phyloP scores from a whole-genome alignment of 1,140 invertebrate species.

The Pomacea maculata region DNA sequence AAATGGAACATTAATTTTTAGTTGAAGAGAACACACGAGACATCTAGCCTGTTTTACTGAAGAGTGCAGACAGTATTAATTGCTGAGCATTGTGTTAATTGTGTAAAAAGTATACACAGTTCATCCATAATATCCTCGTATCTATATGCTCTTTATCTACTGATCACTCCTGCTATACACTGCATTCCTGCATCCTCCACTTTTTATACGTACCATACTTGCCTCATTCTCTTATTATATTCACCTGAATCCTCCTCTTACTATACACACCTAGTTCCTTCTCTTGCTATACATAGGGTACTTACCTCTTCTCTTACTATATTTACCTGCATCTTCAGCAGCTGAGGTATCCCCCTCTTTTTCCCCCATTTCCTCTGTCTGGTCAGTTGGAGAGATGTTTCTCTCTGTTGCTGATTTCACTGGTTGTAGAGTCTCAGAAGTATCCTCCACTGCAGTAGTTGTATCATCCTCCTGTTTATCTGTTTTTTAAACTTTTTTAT shows the following conservation, averaged over 20 bases:
- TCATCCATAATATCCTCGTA: too few relatives aligned
- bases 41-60: too few relatives aligned
- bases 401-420: background rate
- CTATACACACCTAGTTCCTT: background rate
- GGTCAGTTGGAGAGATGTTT: background rate
- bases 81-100: background rate
- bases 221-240: too few relatives aligned
- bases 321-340: background rate
- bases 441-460: background rate
- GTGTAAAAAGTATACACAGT: background rate
- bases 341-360: slow-evolving; percentile 2
- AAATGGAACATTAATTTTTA: too few relatives aligned
- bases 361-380: slow-evolving; percentile 10
- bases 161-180: too few relatives aligned
- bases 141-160: too few relatives aligned
- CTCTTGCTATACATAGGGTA: background rate
- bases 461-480: slow-evolving; percentile 2
- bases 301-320: background rate
- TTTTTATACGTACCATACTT: too few relatives aligned
- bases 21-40: too few relatives aligned
- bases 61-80: too few relatives aligned
- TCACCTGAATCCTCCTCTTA: too few relatives aligned
- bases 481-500: background rate
- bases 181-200: too few relatives aligned
- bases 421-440: background rate